A percentile compares a stretch with the other conserved stretches of the same genome.
These are phyloP conservation scores for Dicaeum eximium DNA, from an alignment of 2,113 vertebrate species.

Conservation along the genomic window DNA sequence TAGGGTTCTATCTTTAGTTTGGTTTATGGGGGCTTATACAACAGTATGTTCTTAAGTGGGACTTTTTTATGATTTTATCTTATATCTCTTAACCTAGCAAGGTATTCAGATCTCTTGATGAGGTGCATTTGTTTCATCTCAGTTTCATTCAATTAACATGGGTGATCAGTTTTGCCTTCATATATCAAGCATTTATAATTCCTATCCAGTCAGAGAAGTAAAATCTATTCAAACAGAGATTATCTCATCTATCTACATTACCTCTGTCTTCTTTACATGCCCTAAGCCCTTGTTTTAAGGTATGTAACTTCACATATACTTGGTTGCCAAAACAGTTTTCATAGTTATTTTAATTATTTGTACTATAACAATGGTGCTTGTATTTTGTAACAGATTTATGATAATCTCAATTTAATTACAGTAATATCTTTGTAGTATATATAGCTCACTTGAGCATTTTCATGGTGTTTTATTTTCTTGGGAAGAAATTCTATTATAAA, in stretches of 20 bases:
- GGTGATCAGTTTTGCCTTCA: neutral
- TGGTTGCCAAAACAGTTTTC: neutral
- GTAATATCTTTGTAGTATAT: neutral
- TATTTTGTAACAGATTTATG: neutral
- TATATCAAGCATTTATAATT: neutral
- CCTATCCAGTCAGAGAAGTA: neutral
- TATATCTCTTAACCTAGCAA: neutral
- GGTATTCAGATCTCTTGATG: neutral
- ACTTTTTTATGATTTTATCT: neutral
- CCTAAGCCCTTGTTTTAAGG: neutral
- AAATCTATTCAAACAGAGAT: neutral
- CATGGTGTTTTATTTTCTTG: conserved; percentile 27
- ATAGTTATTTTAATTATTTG: neutral
- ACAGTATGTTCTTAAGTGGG: neutral
- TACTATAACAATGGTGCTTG: neutral
- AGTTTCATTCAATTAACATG: neutral
- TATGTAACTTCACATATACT: neutral
- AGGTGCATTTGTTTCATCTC: neutral
- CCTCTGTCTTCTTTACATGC: neutral
- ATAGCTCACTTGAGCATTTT: conserved; percentile 23
- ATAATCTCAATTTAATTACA: conserved; percentile 34
- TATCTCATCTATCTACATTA: neutral
- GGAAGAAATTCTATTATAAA: conserved; percentile 31
- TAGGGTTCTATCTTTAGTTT: neutral
- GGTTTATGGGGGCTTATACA: rapidly evolving